Base-by-base conservation (phyloP, 2,797 vertebrate species). In the Gymnothorax javanicus region DNA sequence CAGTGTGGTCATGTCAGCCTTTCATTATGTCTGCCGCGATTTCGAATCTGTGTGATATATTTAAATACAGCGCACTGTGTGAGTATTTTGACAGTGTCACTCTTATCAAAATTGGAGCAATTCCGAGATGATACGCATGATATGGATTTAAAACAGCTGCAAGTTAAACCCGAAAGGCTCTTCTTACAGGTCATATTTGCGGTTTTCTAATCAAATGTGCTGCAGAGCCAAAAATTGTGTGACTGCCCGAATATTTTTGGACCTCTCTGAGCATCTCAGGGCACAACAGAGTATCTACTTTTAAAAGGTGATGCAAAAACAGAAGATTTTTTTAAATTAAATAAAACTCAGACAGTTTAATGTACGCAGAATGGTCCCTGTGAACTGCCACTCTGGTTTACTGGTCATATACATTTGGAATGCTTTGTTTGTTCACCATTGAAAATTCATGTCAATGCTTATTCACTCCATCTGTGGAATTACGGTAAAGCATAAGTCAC, bases 41-140 rank as follows among this genome's bases (percentile, higher is more conserved):
- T 56, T 52, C 17, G 2, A 17, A 81, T 81, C 77, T 81, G 77
- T 81, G 50, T 56, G 77, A 56, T 81, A 56, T 81, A 81, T 81
- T 81, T 81, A 81, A 81, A 81, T 81, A 23, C 23, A 43, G 33
- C 33, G 33, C 33, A 43, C 33, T 43, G 33, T 43, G 33, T 43
- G 2, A 43, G 33, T 43, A 43, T 43, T 43, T 43, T 43, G 33
- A 43, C 33, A 43, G 33, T 43, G 33, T 43, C 33, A 43, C 33
- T 43, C 33, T n/a, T n/a, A 43, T 43, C 33, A 43, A 43, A 43
- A 43, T 43, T 43, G 33, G 33, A 43, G 33, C 33, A 43, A 43
- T 43, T 43, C 33, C 33, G 33, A 43, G 33, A 43, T 43, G 33
- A 43, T 43, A 43, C 33, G 33, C 33, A 43, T 43, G 33, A 43